phyloP scores from a whole-genome alignment of 2,797 vertebrate genomes.

The Melanotaenia trifasciata region DNA sequence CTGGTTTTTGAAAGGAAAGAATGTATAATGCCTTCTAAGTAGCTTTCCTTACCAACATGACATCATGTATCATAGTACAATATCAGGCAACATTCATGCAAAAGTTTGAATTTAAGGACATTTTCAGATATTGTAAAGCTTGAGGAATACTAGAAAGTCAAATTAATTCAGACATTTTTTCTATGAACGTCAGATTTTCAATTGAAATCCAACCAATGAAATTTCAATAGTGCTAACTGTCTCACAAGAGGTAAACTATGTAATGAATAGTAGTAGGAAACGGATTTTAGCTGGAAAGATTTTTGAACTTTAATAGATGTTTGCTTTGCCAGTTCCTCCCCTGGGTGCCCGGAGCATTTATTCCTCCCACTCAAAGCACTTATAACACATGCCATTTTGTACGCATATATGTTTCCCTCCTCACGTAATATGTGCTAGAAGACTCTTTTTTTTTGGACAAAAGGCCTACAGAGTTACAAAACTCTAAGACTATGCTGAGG shows the following conservation, averaged over 20 bases:
- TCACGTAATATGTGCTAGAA: background rate
- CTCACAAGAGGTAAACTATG: background rate
- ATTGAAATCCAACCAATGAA: background rate
- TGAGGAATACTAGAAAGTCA: slow-evolving; percentile 15
- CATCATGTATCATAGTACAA: slow-evolving; percentile 16
- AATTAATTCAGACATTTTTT: slow-evolving; percentile 21
- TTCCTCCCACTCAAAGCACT: background rate
- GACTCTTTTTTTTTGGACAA: background rate
- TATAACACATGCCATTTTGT: background rate
- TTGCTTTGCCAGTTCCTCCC: slow-evolving; percentile 39
- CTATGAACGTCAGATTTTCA: slow-evolving; percentile 6
- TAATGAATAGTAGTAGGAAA: slow-evolving; percentile 12
- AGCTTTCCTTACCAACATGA: slow-evolving; percentile 33
- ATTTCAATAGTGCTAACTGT: background rate
- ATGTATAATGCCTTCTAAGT: slow-evolving; percentile 42
- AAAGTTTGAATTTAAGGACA: background rate
- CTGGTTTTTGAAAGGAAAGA: slow-evolving; percentile 46
- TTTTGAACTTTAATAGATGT: slow-evolving; percentile 17
- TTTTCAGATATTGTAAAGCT: background rate
- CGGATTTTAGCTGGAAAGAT: background rate
- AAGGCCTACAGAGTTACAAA: background rate
- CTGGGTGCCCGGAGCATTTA: background rate
- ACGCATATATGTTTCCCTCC: background rate
- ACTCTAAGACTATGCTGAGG: background rate
- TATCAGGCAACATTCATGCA: background rate